Evolutionary conservation across 2,797 vertebrate species (phyloP), one percentile per base, ranked within the genome.

Genomic region (Coregonus ussuriensis): DNA sequence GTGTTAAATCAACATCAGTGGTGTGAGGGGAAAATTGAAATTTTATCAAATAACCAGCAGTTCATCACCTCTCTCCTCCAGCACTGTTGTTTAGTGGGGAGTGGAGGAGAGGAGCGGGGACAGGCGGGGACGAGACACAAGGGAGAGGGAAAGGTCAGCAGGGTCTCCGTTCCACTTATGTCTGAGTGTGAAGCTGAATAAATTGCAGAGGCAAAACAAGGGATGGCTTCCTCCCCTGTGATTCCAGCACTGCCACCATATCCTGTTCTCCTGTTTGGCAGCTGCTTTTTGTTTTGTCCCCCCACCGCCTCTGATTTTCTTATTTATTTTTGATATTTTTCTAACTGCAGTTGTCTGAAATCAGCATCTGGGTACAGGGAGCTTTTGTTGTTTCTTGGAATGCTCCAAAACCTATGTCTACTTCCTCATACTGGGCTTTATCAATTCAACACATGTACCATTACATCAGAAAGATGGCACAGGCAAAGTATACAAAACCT

Each of bases 141-240:
- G 71, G 59, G 73, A 82, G 68, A 25, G 16, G 56, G 71, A 66
- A 4, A 35, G 87, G 79, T 82, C 78, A 81, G 21, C 31, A 33
- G 71, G 88, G 84, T 86, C 80, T 37, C 53, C 47, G n/a, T 79
- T 87, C 85, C 80, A 86, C 87, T 88, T 84, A 82, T 81, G 83
- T 85, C 80, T 21, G 77, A 80, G 81, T 76, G 83, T 80, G 79
- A 86, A 18, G 67, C 71, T 37, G 85, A 85, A 88, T 84, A 86
- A 79, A 87, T 85, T 82, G 81, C 53, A n/a, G 37, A 14, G 29
- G 41, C 3, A 31, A 35, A 68, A 76, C 71, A 37, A 37, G 76
- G 76, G 63, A 72, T 74, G 70, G 70, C 35, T 84, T 75, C 41
- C 31, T 79, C 66, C 53, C 52, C 33, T 62, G 82, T 37, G 77